phyloP scores from a whole-genome alignment of 2,888 invertebrate species.

The Machimus atricapillus region DNA sequence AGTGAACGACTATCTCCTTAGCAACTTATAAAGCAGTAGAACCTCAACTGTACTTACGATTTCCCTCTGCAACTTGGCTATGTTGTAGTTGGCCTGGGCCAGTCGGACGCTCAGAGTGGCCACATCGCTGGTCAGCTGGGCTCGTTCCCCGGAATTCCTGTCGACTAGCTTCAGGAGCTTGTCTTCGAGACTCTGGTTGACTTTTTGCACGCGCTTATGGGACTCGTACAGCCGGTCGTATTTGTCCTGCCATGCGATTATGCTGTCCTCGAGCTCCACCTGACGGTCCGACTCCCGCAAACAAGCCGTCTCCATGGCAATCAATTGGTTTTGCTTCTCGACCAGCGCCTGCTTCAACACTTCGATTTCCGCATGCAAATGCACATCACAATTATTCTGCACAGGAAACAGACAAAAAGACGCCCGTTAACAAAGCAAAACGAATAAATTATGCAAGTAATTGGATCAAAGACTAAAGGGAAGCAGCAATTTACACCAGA shows the following conservation, averaged over 20 bases:
- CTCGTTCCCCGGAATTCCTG: slow-evolving; percentile 89
- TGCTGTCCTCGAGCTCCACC: slow-evolving; percentile 81
- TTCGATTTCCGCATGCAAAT: slow-evolving; percentile 87
- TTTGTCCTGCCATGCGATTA: slow-evolving; percentile 89
- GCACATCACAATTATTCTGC: slow-evolving; percentile 65
- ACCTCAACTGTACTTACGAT: slow-evolving; percentile 69
- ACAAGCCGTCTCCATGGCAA: slow-evolving; percentile 86
- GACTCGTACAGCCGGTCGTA: slow-evolving; percentile 92
- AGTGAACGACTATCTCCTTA: neutral
- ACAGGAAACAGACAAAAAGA: neutral
- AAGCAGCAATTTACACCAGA: neutral
- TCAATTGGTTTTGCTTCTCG: slow-evolving; percentile 83
- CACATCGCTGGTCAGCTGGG: slow-evolving; percentile 84
- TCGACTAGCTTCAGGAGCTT: slow-evolving; percentile 91
- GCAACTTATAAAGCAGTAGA: slow-evolving; percentile 37
- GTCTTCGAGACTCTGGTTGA: slow-evolving; percentile 94
- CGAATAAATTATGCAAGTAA: neutral
- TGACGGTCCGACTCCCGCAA: slow-evolving; percentile 80
- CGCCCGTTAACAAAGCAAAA: neutral
- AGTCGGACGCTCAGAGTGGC: slow-evolving; percentile 82
- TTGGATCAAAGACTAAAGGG: neutral
- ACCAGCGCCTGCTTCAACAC: slow-evolving; percentile 81
- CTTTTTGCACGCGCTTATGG: slow-evolving; percentile 90
- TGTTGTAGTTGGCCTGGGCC: slow-evolving; percentile 84
- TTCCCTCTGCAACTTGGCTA: slow-evolving; percentile 83